A percentile compares a stretch with the other conserved stretches of the same genome.
phyloP scores from a whole-genome alignment of 2,888 invertebrate genomes.

The Eupithecia abbreviata region DNA sequence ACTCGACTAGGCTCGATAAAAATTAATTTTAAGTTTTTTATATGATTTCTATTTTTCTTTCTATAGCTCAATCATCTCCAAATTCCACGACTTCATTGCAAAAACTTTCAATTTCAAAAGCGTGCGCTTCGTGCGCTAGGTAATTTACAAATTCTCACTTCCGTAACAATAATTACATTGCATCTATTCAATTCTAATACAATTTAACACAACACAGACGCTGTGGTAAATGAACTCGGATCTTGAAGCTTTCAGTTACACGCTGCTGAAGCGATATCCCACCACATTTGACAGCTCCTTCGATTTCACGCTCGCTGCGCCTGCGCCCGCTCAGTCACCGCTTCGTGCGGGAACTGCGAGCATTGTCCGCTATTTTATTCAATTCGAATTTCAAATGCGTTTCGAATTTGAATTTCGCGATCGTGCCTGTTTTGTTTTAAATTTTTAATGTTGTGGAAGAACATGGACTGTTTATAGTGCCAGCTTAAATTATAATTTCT shows the following conservation, averaged over 20 bases:
- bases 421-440: constrained; percentile 37
- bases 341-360: constrained; percentile 64
- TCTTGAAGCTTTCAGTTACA: constrained; percentile 41
- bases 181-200: constrained; percentile 56
- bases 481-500: constrained; percentile 17
- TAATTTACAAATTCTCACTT: constrained; percentile 44
- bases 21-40: background rate
- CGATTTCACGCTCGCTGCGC: constrained; percentile 56
- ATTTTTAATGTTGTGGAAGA: constrained; percentile 38
- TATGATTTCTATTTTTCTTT: background rate
- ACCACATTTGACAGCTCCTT: constrained; percentile 49
- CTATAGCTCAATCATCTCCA: background rate
- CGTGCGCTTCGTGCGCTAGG: constrained; percentile 24
- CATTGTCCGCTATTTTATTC: constrained; percentile 52
- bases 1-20: background rate
- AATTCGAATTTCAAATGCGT: constrained; percentile 54
- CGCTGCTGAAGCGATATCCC: constrained; percentile 61
- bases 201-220: constrained; percentile 56
- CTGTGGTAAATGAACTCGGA: constrained; percentile 56
- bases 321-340: constrained; percentile 60
- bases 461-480: constrained; percentile 48
- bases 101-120: constrained; percentile 28
- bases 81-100: constrained; percentile 6
- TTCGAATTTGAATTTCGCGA: constrained; percentile 44
- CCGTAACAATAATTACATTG: constrained; percentile 45